These are phyloP conservation scores for Potorous gilbertii DNA, from an alignment of 2,797 vertebrate species.

Conservation along the genomic window DNA sequence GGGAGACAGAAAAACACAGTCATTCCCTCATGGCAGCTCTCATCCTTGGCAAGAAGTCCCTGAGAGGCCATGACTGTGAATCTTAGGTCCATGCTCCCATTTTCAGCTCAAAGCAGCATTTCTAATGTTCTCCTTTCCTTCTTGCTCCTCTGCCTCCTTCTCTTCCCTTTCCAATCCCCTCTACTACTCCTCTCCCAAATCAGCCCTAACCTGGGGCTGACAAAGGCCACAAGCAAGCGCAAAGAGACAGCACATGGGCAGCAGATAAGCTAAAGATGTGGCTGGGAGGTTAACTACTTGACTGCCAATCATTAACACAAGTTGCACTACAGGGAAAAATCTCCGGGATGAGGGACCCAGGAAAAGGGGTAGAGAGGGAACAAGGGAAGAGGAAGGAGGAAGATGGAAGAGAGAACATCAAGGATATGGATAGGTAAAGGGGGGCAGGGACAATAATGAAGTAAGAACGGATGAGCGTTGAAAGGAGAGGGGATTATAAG, in stretches of 20 bases:
- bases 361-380: neutral
- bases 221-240: constrained; percentile 73
- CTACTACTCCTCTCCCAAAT: constrained; percentile 65
- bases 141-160: neutral
- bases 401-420: neutral
- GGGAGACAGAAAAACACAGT: neutral
- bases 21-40: neutral
- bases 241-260: constrained; percentile 64
- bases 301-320: constrained; percentile 57
- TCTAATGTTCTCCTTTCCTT: constrained; percentile 37
- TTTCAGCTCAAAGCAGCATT: constrained; percentile 67
- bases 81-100: constrained; percentile 68
- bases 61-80: constrained; percentile 54
- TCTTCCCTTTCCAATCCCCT: neutral
- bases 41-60: constrained; percentile 27
- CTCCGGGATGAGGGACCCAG: neutral
- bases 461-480: neutral
- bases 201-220: constrained; percentile 73
- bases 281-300: constrained; percentile 72
- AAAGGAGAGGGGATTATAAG: neutral
- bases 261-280: constrained; percentile 78
- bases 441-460: accelerated
- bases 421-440: too few relatives aligned
- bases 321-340: constrained; percentile 31
- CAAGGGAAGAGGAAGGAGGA: neutral